A percentile compares a stretch with the other conserved stretches of the same genome.
phyloP scores from a whole-genome alignment of 2,797 vertebrate genomes.

The Mycteria americana region DNA sequence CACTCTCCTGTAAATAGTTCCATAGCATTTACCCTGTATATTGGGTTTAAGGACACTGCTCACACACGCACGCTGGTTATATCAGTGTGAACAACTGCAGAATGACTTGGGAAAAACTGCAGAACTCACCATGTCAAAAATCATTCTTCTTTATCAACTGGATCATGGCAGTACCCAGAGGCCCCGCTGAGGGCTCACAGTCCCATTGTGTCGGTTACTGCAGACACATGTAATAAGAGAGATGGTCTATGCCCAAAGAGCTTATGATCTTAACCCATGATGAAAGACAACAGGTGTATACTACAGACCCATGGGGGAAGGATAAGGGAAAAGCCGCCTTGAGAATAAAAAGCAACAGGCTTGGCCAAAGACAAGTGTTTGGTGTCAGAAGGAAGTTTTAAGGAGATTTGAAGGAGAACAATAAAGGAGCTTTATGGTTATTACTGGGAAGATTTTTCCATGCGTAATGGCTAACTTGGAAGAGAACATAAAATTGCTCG shows the following conservation, averaged over 20 bases:
- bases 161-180: constrained; percentile 36
- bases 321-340: constrained; percentile 51
- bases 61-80: neutral
- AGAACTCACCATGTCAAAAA: constrained; percentile 63
- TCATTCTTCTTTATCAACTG: constrained; percentile 64
- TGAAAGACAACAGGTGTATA: constrained; percentile 71
- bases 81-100: constrained; percentile 52
- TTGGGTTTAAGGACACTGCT: neutral
- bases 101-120: constrained; percentile 62
- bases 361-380: constrained; percentile 45
- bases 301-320: constrained; percentile 53
- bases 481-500: constrained; percentile 21
- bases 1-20: neutral
- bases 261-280: constrained; percentile 70
- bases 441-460: constrained; percentile 34
- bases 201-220: constrained; percentile 44
- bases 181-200: constrained; percentile 38
- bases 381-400: constrained; percentile 63
- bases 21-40: neutral
- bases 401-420: constrained; percentile 63
- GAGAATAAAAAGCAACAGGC: constrained; percentile 63
- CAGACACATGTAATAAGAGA: constrained; percentile 66
- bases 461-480: constrained; percentile 26
- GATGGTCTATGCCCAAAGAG: constrained; percentile 63
- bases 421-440: constrained; percentile 39